Percentiles rank a stretch among this genome's conserved stretches.
phyloP scores from a whole-genome alignment of 30 jellyfish, hydroid and myxozoan genomes.

The Cassiopea xamachana region DNA sequence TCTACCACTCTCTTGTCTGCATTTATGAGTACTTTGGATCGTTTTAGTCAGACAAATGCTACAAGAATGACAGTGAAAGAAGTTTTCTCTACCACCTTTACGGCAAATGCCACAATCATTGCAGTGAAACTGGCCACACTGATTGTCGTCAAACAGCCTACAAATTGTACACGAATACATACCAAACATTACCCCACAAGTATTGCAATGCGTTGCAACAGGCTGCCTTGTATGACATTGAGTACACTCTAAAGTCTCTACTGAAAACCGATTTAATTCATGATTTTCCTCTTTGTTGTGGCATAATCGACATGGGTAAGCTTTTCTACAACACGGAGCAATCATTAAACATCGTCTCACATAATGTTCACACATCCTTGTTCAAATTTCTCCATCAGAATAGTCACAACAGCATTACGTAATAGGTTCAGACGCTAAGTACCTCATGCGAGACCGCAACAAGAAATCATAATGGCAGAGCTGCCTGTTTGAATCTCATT shows the following conservation, averaged over 20 bases:
- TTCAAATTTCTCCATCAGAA: too few species aligned
- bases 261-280: conserved; percentile 72
- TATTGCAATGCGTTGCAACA: conserved; percentile 69
- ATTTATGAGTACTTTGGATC: conserved; percentile 68
- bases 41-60: conserved; percentile 68
- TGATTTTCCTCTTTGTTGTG: conserved; percentile 76
- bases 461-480: too few species aligned
- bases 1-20: conserved; percentile 82
- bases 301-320: conserved; percentile 79
- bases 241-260: conserved; percentile 55
- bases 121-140: conserved; percentile 90
- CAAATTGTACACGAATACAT: conserved; percentile 81
- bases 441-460: too few species aligned
- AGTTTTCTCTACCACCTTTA: conserved; percentile 87
- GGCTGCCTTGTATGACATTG: conserved; percentile 77
- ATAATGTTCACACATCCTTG: conserved; percentile 64
- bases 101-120: conserved; percentile 94
- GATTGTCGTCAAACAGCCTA: conserved; percentile 86
- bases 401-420: too few species aligned
- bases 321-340: conserved; percentile 86
- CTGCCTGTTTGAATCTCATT: too few species aligned
- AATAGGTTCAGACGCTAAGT: too few species aligned
- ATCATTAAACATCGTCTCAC: conserved; percentile 75
- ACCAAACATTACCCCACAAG: conserved; percentile 89
- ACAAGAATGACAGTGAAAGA: conserved; percentile 80